Base-by-base conservation (phyloP, 2,888 invertebrate genomes). In the Dascillus cervinus region DNA sequence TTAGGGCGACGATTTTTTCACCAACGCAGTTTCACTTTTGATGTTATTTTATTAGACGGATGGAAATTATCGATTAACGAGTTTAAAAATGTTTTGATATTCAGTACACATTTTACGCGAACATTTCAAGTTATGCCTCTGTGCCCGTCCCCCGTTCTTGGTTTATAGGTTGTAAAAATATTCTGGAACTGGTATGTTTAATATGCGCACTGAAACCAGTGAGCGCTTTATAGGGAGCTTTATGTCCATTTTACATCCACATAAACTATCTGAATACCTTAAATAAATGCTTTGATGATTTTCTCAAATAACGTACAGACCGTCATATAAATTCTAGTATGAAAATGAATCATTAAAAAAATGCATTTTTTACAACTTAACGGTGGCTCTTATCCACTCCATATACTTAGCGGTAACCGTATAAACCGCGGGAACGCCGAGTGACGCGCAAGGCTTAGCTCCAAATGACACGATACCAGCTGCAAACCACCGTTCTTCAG, bases 381-480 rank as follows among this genome's bases (percentile, higher is more conserved):
- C 25, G 5, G 14, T 20, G 8, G 12, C 49, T 22, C 59, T 38
- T 27, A 83, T 81, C 82, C 82, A 83, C 38, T 73, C 69, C 1
- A 69, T 36, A 47, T 81, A 82, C 12, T 66, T 64, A 0, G 69
- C 61, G 2, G 79, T 73, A 10, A 72, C 73, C 2, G 81, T 79
- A 49, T 82, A 82, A 0, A 83, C 77, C 13, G 77, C 79, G 0
- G 82, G 81, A 58, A 74, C 72, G 0, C 73, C 76, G n/a, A 73
- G 71, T 46, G 69, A 67, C 0, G 79, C 79, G 32, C 77, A 80
- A 2, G 72, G 70, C 0, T 72, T 71, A 23, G 69, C 67, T 0
- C 82, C 83, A 32, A 76, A 80, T 11, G 81, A 82, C 0, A 82
- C 79, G 2, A 83, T 64, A 0, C 78, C 83, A 3, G 77, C 67